Conservation (phyloP, 2,797 vertebrate species). For the Malacoctenus gilli region DNA sequence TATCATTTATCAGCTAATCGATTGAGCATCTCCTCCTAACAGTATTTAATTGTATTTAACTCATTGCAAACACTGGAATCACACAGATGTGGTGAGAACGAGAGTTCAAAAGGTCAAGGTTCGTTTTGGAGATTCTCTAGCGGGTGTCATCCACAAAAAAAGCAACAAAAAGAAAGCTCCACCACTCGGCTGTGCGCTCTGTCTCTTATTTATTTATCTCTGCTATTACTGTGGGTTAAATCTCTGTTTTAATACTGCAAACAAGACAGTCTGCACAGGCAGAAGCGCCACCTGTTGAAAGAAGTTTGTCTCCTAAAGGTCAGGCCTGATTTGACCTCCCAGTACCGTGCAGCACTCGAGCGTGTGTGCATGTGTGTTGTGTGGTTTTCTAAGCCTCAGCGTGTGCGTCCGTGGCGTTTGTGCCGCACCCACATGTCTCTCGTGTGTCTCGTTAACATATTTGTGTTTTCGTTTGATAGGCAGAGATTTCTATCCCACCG, state of each 20-base stretch:
- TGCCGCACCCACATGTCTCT: constrained; percentile 15
- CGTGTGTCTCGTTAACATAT: constrained; percentile 21
- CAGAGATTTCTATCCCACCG: constrained; percentile 11
- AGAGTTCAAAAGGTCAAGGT: constrained; percentile 27
- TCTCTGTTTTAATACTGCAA: constrained; percentile 46
- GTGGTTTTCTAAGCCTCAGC: constrained; percentile 18
- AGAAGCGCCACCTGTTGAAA: not conserved
- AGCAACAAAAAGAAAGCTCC: constrained; percentile 18
- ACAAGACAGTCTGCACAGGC: constrained; percentile 1
- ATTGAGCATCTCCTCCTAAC: constrained; percentile 50
- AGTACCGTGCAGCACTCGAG: constrained; percentile 23
- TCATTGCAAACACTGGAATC: constrained; percentile 82
- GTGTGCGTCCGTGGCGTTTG: constrained; percentile 11
- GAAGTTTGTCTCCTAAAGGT: not conserved
- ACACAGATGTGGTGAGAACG: too few species aligned
- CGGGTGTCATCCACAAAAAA: constrained; percentile 22
- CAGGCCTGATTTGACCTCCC: constrained; percentile 18
- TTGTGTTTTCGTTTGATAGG: constrained; percentile 13
- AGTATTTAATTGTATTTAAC: constrained; percentile 76
- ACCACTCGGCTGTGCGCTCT: constrained; percentile 43
- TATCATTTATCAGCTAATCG: constrained; percentile 53
- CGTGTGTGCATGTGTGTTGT: constrained; percentile 25
- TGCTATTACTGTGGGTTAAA: constrained; percentile 59
- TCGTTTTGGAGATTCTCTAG: constrained; percentile 17
- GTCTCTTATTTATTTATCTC: constrained; percentile 78